A percentile compares a stretch with the other conserved stretches of the same genome.
These are phyloP conservation scores for Lutraria rhynchaena DNA, from an alignment of 1,140 invertebrate genomes.

Conservation along the genomic window DNA sequence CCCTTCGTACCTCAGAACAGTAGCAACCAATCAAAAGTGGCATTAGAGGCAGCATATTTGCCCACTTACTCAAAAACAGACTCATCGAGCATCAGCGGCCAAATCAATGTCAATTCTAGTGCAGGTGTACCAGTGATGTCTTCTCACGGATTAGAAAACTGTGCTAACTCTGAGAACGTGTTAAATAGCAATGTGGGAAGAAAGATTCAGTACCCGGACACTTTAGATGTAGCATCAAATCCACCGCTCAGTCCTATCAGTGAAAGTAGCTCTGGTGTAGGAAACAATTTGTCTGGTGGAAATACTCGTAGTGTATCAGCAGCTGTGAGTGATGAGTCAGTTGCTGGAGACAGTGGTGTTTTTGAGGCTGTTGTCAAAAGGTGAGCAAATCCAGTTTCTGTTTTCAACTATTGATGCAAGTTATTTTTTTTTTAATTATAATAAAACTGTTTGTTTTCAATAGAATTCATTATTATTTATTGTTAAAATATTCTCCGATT, in stretches of 20 bases:
- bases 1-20: conserved; percentile 45
- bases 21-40: conserved; percentile 61
- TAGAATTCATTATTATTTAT: too few relatives aligned
- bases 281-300: conserved; percentile 79
- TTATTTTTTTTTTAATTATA: too few relatives aligned
- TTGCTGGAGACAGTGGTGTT: conserved; percentile 97
- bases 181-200: conserved; percentile 53
- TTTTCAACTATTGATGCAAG: too few relatives aligned
- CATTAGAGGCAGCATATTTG: conserved; percentile 25
- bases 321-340: conserved; percentile 97
- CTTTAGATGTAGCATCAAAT: conserved; percentile 79
- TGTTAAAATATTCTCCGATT: too few relatives aligned
- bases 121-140: not conserved
- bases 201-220: conserved; percentile 62
- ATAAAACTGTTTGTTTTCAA: too few relatives aligned
- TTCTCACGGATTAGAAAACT: conserved; percentile 26
- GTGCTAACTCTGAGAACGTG: conserved; percentile 37
- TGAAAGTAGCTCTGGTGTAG: conserved; percentile 82
- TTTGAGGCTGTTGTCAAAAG: conserved; percentile 92
- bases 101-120: conserved; percentile 1
- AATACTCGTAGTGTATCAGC: conserved; percentile 88
- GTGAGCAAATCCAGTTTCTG: too few relatives aligned
- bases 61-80: conserved; percentile 42
- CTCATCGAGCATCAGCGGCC: conserved; percentile 1
- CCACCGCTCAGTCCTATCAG: conserved; percentile 88